Evolutionary conservation across 1,140 invertebrate genomes (phyloP), one percentile per base, ranked within the genome.

Genomic region (Meteorus sp.): DNA sequence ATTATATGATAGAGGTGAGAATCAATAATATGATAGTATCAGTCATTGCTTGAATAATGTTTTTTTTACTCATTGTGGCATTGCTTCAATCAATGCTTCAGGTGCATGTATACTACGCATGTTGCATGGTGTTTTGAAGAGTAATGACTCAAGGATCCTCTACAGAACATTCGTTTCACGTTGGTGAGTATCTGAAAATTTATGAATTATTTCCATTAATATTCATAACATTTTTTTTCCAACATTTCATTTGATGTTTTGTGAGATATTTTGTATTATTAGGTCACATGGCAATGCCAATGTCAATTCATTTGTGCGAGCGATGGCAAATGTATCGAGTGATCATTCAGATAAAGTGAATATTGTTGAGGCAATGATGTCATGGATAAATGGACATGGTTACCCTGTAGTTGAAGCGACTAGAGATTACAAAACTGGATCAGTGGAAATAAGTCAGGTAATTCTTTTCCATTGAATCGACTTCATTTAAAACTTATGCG

Each of bases 51-150:
- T n/a, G n/a, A n/a, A n/a, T n/a, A n/a, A n/a, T n/a, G n/a, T n/a
- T n/a, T n/a, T n/a, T n/a, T 57, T 31, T 6, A 11, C 29, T 11
- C 33, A 31, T 11, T 48, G 20, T 59, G 27, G 45, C 31, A 8
- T 47, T 45, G 47, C 22, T 51, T 59, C 15, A 56, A 56, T 60
- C 71, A 53, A 57, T 82, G n/a, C n/a, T n/a, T n/a, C n/a, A 85
- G 88, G 86, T 63, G 85, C 83, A 54, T 85, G 85, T 48, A 74
- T 90, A 31, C 84, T 90, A 59, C 77, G 86, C 48, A 90, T 90
- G 89, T 85, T 90, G 82, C 79, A 84, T 64, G 79, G 82, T 61
- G 85, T 85, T 61, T 73, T 90, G 51, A 82, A 82, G 13, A 80
- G 84, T 62, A 68, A 74, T 31, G 82, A 80, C 29, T 89, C 90